phyloP scores from a whole-genome alignment of 2,888 invertebrate genomes.

The Lamellibrachia satsuma region DNA sequence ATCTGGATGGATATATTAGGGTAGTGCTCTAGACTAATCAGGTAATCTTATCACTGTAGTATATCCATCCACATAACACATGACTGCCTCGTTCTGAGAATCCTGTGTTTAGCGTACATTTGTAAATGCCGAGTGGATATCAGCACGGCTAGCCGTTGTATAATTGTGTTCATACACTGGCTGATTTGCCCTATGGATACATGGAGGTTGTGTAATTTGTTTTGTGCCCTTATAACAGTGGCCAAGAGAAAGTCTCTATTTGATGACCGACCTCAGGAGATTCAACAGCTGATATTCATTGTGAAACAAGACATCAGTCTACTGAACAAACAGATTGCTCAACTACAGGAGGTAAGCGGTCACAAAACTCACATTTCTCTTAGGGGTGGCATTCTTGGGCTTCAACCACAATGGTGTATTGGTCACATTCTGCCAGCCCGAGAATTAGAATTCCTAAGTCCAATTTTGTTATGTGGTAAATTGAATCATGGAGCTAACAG shows the following conservation, averaged over 20 bases:
- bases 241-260: conserved; percentile 97
- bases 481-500: background rate
- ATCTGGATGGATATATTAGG: too few species aligned
- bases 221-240: conserved; percentile 66
- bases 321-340: conserved; percentile 96
- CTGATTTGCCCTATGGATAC: too few species aligned
- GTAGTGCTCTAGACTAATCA: too few species aligned
- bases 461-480: background rate
- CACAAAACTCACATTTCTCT: background rate
- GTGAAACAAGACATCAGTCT: conserved; percentile 95
- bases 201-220: background rate
- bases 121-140: too few species aligned
- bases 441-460: too few species aligned
- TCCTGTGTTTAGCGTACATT: too few species aligned
- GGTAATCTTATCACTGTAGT: too few species aligned
- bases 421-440: background rate
- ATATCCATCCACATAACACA: too few species aligned
- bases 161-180: too few species aligned
- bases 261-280: conserved; percentile 94
- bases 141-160: too few species aligned
- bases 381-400: background rate
- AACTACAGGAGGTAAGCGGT: conserved; percentile 69
- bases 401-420: background rate
- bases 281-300: conserved; percentile 95
- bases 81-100: too few species aligned